Percentiles rank a stretch among this genome's conserved stretches.
These are phyloP conservation scores for Hydrochoerus hydrochaeris DNA, from an alignment of 2,113 vertebrate genomes.

Conservation along the genomic window DNA sequence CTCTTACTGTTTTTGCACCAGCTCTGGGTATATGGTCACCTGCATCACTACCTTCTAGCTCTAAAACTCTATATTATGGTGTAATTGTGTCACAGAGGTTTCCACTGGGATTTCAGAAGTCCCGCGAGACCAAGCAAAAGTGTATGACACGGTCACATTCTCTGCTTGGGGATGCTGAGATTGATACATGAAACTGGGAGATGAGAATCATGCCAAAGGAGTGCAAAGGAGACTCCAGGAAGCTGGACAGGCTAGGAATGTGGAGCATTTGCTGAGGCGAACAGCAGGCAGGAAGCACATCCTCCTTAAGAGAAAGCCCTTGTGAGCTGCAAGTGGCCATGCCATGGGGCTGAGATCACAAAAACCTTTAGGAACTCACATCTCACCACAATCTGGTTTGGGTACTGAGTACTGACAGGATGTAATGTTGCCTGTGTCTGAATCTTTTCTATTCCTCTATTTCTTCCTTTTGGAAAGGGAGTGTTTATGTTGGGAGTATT, in stretches of 20 bases:
- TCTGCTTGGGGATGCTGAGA: neutral
- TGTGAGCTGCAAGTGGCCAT: neutral
- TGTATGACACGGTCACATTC: neutral
- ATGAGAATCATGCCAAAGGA: neutral
- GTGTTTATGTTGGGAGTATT: neutral
- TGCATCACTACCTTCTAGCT: too few relatives aligned
- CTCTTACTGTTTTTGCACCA: too few relatives aligned
- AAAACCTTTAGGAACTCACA: neutral
- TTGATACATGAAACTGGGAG: neutral
- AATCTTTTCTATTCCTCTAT: neutral
- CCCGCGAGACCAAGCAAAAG: neutral
- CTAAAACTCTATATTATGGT: too few relatives aligned
- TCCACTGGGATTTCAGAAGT: neutral
- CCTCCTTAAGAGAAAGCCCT: neutral
- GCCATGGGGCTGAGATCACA: neutral
- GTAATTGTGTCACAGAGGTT: neutral
- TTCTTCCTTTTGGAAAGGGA: neutral
- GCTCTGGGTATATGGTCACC: too few relatives aligned
- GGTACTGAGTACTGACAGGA: neutral
- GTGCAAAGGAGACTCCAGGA: neutral
- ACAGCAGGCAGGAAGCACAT: neutral
- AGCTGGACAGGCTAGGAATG: neutral
- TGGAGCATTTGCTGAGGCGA: neutral
- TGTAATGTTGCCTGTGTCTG: neutral
- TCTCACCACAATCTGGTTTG: neutral